These are phyloP conservation scores for Manduca sexta DNA, from an alignment of 1,140 invertebrate genomes.

Conservation along the genomic window DNA sequence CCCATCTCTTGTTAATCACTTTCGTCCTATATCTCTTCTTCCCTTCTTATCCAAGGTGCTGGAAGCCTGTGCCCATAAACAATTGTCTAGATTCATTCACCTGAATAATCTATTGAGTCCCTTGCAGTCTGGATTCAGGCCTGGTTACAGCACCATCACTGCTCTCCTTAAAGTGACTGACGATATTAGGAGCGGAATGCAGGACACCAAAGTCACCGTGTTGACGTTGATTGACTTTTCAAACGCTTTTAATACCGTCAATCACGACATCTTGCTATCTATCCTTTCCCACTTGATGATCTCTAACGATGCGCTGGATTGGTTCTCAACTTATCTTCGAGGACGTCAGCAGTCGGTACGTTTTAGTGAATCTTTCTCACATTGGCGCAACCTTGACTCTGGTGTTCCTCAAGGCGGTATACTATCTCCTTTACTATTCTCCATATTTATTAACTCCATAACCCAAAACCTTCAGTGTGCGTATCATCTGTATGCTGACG, in stretches of 20 bases:
- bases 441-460: too few relatives aligned
- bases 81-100: not conserved
- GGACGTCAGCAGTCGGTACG: too few relatives aligned
- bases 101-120: not conserved
- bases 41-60: slow-evolving; percentile 12
- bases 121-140: not conserved
- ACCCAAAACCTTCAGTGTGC: too few relatives aligned
- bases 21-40: slow-evolving; percentile 1
- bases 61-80: slow-evolving; percentile 3
- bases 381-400: too few relatives aligned
- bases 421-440: too few relatives aligned
- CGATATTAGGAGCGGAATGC: not conserved
- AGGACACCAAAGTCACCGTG: not conserved
- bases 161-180: not conserved
- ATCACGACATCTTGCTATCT: too few relatives aligned
- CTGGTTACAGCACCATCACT: not conserved
- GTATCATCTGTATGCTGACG: too few relatives aligned
- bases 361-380: too few relatives aligned
- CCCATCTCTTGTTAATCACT: not conserved
- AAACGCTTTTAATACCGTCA: not conserved
- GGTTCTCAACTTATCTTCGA: too few relatives aligned
- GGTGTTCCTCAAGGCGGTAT: too few relatives aligned
- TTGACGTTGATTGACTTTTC: not conserved
- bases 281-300: too few relatives aligned
- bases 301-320: too few relatives aligned